Evolutionary conservation across 53 echinoderm and acorn worm species (phyloP), one percentile per base, ranked within the genome.

Genomic region (Holothuria leucospilota): DNA sequence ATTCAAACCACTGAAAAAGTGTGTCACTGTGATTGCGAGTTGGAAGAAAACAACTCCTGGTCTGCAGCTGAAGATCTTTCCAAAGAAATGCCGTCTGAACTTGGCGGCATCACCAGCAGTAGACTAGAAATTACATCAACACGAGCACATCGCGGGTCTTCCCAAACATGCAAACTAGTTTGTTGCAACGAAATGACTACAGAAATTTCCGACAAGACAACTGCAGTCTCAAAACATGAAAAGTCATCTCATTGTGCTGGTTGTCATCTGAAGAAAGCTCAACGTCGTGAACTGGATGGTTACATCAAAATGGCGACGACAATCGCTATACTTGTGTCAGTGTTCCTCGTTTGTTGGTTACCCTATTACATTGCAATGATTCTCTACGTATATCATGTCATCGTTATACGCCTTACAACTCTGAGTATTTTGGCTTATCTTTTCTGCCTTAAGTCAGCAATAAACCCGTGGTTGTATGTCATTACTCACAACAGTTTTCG

Each of bases 391-490:
- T 53, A 25, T 23, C n/a, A 52, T 2, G 53, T 29, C 13, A 15
- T 56, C 5, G 30, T 51, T 51, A 5, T 78, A 20, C 12, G 1
- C 15, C 13, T 13, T n/a, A n/a, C 26, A 29, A 51, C 28, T 58
- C 8, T 24, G 16, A 14, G 20, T 24, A 21, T 14, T 24, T 23
- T 78, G 21, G 42, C 21, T 25, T 13, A 25, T 15, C 13, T 78
- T 13, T 15, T 78, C 5, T 78, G 59, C 2, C 29, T 25, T 5
- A 78, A 78, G 24, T 78, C 79, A 2, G 79, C 58, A 6, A 25
- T 78, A 18, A 78, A 78, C 27, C 79, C 79, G 8, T 52, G 49
- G 51, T 56, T 78, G 51, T 78, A 78, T 26, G 79, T 78, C 20
- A 20, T 59, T 3, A 78, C 79, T 26, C 49, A 78, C n/a, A 52